A percentile compares a stretch with the other conserved stretches of the same genome.
Evolutionary conservation across 1,140 invertebrate genomes (phyloP).

Genomic region (Sesamia nonagrioides): DNA sequence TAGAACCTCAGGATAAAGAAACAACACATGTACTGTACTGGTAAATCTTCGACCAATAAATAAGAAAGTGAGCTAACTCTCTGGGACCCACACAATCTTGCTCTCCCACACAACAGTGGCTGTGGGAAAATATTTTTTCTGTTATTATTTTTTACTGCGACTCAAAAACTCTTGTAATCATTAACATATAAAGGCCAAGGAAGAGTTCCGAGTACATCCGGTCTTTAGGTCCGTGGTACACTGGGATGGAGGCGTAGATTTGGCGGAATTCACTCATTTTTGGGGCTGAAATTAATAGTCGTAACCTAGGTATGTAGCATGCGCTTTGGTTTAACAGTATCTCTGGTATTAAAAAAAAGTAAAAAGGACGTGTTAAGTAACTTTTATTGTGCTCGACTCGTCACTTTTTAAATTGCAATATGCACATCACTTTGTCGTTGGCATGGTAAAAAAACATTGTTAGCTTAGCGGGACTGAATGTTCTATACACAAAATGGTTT

Average conservation of each 20-base stretch:
- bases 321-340: too few relatives aligned
- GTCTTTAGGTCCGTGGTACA: slow-evolving; percentile 60
- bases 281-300: too few relatives aligned
- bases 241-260: slow-evolving; percentile 32
- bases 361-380: too few relatives aligned
- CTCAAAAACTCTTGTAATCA: slow-evolving; percentile 69
- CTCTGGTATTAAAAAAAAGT: too few relatives aligned
- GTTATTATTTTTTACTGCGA: slow-evolving; percentile 53
- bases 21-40: neutral
- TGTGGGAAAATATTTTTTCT: slow-evolving; percentile 74
- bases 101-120: slow-evolving; percentile 66
- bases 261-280: too few relatives aligned
- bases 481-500: too few relatives aligned
- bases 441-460: too few relatives aligned
- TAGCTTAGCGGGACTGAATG: too few relatives aligned
- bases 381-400: too few relatives aligned
- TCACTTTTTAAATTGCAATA: too few relatives aligned
- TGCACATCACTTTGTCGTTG: too few relatives aligned
- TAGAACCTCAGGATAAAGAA: neutral
- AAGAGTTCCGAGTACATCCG: slow-evolving; percentile 80
- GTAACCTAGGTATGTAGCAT: too few relatives aligned
- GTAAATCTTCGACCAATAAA: slow-evolving; percentile 14
- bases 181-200: slow-evolving; percentile 73
- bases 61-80: slow-evolving; percentile 25
- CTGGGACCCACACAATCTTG: slow-evolving; percentile 15